Conservation (phyloP, 35 echinoderm and acorn worm species). For the Acanthaster planci region DNA sequence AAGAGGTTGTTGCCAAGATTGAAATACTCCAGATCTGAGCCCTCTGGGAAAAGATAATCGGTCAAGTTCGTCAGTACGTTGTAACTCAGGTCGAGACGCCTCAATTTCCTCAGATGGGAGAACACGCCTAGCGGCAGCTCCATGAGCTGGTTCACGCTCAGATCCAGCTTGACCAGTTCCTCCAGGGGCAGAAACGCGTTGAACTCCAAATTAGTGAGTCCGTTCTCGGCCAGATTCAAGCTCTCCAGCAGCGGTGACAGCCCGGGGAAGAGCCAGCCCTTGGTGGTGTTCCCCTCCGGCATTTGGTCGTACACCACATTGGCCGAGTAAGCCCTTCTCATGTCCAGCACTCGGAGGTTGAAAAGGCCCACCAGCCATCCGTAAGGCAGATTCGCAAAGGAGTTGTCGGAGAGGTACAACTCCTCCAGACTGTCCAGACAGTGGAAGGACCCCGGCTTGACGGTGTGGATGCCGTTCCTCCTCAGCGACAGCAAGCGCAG, state of each 20-base stretch:
- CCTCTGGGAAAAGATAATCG: neutral
- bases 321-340: constrained; percentile 16
- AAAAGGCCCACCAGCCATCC: constrained; percentile 2
- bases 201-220: neutral
- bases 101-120: neutral
- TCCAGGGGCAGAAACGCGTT: neutral
- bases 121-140: constrained; percentile 12
- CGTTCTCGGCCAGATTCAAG: constrained; percentile 6
- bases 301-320: neutral
- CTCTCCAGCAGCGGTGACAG: neutral
- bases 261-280: constrained; percentile 4
- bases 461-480: constrained; percentile 1
- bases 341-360: constrained; percentile 3
- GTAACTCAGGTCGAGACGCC: neutral
- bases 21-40: neutral
- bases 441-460: neutral
- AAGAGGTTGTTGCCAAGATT: constrained; percentile 15
- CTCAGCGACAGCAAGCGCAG: neutral
- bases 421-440: constrained; percentile 8
- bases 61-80: constrained; percentile 15
- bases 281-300: neutral
- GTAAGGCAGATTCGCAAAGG: neutral
- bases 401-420: constrained; percentile 14
- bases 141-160: constrained; percentile 12
- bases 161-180: constrained; percentile 1